Conservation (phyloP, 2,797 vertebrate species). For the Pyrocephalus nanus region DNA sequence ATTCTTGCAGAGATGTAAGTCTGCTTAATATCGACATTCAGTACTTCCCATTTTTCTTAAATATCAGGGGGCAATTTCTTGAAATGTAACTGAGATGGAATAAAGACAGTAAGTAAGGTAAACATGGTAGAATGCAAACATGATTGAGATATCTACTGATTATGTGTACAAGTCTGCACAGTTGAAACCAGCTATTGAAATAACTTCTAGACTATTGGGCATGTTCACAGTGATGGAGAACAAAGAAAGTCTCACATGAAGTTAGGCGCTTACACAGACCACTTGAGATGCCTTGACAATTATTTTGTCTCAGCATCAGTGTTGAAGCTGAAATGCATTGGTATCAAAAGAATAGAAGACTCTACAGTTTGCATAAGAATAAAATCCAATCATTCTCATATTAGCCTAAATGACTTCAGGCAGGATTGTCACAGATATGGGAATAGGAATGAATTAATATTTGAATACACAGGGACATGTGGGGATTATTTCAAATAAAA, state of each 20-base stretch:
- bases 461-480: background rate
- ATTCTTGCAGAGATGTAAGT: background rate
- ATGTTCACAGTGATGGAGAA: background rate
- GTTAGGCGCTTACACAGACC: background rate
- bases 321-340: background rate
- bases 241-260: background rate
- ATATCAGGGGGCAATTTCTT: background rate
- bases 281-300: background rate
- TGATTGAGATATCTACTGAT: background rate
- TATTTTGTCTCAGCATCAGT: background rate
- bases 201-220: background rate
- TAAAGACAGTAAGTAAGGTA: background rate
- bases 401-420: slow-evolving; percentile 1
- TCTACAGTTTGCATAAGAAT: background rate
- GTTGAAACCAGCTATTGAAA: background rate
- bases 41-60: background rate
- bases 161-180: background rate
- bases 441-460: slow-evolving; percentile 45
- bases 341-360: background rate
- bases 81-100: background rate
- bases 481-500: slow-evolving; percentile 50
- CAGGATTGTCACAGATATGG: background rate
- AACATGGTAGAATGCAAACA: background rate
- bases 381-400: slow-evolving; percentile 6
- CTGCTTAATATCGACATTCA: background rate